These are phyloP conservation scores for Malurus elegans DNA, from an alignment of 2,113 vertebrate genomes.

Conservation along the genomic window DNA sequence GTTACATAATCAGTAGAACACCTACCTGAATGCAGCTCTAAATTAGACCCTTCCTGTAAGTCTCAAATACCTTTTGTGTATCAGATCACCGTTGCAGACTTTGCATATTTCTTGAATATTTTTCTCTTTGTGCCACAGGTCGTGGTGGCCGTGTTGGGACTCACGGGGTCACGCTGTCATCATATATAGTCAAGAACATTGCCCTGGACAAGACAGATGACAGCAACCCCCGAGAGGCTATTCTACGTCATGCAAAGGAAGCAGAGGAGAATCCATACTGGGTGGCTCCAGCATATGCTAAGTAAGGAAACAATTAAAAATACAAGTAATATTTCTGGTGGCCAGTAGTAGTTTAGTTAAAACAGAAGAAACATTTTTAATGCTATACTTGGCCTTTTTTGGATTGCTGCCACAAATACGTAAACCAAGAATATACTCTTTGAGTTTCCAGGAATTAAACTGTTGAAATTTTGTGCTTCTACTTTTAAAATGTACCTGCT, in stretches of 20 bases:
- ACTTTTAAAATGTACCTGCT: not conserved
- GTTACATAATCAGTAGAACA: not conserved
- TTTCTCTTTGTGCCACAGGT: slow-evolving; percentile 69
- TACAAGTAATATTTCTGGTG: not conserved
- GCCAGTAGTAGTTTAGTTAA: not conserved
- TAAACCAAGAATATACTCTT: not conserved
- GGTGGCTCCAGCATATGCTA: slow-evolving; percentile 90
- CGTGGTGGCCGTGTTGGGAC: slow-evolving; percentile 94
- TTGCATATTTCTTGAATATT: not conserved
- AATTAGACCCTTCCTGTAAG: not conserved
- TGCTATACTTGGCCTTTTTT: not conserved
- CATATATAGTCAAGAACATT: slow-evolving; percentile 98
- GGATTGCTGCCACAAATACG: not conserved
- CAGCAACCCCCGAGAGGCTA: slow-evolving; percentile 95
- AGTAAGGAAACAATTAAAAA: slow-evolving; percentile 74
- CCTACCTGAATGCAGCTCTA: not conserved
- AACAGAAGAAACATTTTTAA: not conserved
- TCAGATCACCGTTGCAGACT: not conserved
- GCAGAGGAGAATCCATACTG: slow-evolving; percentile 92
- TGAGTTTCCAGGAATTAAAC: not conserved
- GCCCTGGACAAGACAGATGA: slow-evolving; percentile 96
- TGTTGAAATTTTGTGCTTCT: not conserved
- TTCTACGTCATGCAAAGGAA: slow-evolving; percentile 91
- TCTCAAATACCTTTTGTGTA: not conserved
- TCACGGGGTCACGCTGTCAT: slow-evolving; percentile 93